phyloP scores from a whole-genome alignment of 2,888 invertebrate species.

The Aleiodes testaceus region DNA sequence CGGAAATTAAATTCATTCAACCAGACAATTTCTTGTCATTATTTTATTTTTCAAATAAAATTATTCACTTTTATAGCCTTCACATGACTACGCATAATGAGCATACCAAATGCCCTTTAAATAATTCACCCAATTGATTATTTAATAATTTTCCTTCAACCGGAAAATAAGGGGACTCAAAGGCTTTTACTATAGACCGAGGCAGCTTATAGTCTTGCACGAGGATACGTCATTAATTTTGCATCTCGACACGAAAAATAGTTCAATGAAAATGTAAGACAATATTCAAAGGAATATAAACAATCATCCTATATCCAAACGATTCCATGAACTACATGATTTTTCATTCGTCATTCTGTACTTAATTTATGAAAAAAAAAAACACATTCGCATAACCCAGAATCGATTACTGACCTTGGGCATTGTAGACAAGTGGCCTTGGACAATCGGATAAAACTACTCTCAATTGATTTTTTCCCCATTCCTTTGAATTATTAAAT shows the following conservation, averaged over 20 bases:
- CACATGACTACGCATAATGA: neutral
- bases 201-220: conserved; percentile 16
- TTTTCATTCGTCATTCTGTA: neutral
- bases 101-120: conserved; percentile 17
- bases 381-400: neutral
- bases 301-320: neutral
- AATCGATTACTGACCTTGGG: conserved; percentile 23
- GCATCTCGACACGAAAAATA: conserved; percentile 10
- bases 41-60: no score
- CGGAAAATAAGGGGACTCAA: neutral
- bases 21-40: no score
- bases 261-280: neutral
- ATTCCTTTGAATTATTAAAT: conserved; percentile 12
- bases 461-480: conserved; percentile 21
- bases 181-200: neutral
- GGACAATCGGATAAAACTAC: conserved; percentile 20
- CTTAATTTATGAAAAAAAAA: conserved; percentile 12
- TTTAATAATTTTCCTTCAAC: neutral
- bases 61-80: no score
- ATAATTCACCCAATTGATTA: conserved; percentile 20
- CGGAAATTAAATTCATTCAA: conserved; percentile 35
- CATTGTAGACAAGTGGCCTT: conserved; percentile 16
- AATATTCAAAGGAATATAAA: neutral
- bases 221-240: conserved; percentile 4
- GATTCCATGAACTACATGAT: neutral